Evolutionary conservation across 2,888 invertebrate genomes (phyloP).

Genomic region (Drosophila diplacantha): DNA sequence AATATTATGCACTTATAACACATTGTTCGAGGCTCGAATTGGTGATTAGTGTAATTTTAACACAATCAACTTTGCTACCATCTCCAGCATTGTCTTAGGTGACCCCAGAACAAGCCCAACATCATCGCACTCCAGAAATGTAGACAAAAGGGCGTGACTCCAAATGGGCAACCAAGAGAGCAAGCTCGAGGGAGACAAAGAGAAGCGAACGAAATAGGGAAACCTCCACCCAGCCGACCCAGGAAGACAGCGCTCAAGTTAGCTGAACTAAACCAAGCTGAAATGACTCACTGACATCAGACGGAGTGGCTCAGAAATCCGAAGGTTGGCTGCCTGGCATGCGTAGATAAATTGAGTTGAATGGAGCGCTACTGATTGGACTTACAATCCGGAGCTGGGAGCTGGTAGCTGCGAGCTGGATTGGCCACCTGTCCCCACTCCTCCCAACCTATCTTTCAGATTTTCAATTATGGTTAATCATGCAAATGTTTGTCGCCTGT

Average conservation of each 20-base stretch:
- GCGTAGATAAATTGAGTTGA: constrained; percentile 71
- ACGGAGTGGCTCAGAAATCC: constrained; percentile 21
- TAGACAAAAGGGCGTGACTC: constrained; percentile 20
- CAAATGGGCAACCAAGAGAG: constrained; percentile 4
- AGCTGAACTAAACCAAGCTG: constrained; percentile 33
- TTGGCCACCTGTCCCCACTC: constrained; percentile 41
- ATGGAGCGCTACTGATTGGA: constrained; percentile 62
- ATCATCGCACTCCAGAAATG: constrained; percentile 12
- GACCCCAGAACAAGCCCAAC: constrained; percentile 9
- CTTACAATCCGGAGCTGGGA: constrained; percentile 28
- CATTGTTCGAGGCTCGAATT: background rate
- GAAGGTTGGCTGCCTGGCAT: constrained; percentile 51
- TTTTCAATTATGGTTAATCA: constrained; percentile 72
- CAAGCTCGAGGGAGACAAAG: constrained; percentile 16
- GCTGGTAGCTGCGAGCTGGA: constrained; percentile 21
- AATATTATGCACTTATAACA: background rate
- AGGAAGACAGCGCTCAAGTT: constrained; percentile 28
- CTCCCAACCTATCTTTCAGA: constrained; percentile 47
- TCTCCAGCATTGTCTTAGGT: background rate
- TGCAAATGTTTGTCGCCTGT: constrained; percentile 70
- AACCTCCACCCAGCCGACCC: constrained; percentile 11
- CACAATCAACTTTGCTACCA: constrained; percentile 7
- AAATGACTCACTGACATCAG: constrained; percentile 26
- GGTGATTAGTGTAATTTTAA: constrained; percentile 3
- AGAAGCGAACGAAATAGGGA: constrained; percentile 18